Conservation (phyloP, 1,140 invertebrate species). For the Tribolium castaneum region DNA sequence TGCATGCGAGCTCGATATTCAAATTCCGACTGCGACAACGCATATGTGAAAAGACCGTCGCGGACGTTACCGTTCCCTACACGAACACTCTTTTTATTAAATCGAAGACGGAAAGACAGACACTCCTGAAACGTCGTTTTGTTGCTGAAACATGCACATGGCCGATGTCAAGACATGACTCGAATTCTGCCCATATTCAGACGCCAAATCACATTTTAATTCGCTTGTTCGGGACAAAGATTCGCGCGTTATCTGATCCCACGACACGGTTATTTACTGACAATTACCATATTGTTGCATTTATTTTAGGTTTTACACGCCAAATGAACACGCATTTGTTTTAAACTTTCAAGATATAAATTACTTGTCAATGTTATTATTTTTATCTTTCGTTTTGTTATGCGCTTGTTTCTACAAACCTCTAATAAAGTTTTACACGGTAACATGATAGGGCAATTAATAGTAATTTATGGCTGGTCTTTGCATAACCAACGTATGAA, state of each 20-base stretch:
- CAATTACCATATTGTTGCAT: not conserved
- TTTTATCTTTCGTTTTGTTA: not conserved
- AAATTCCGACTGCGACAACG: conserved; percentile 44
- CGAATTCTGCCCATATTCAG: too few species aligned
- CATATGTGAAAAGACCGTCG: conserved; percentile 39
- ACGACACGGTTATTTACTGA: not conserved
- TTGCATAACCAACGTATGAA: not conserved
- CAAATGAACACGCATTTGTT: not conserved
- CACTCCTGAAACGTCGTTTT: too few species aligned
- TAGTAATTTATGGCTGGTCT: not conserved
- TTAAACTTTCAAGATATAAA: not conserved
- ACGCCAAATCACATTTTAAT: too few species aligned
- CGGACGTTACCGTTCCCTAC: not conserved
- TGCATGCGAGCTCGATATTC: conserved; percentile 52
- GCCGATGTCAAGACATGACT: too few species aligned
- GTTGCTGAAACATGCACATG: too few species aligned
- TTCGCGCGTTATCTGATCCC: too few species aligned
- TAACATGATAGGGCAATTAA: not conserved
- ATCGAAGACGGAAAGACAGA: too few species aligned
- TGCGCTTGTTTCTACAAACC: not conserved
- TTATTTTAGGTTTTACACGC: not conserved
- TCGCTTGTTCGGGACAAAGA: too few species aligned
- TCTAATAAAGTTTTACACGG: not conserved
- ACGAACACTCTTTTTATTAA: not conserved
- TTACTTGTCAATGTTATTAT: not conserved